Conservation (phyloP, 2,797 vertebrate species). For the Champsocephalus esox region DNA sequence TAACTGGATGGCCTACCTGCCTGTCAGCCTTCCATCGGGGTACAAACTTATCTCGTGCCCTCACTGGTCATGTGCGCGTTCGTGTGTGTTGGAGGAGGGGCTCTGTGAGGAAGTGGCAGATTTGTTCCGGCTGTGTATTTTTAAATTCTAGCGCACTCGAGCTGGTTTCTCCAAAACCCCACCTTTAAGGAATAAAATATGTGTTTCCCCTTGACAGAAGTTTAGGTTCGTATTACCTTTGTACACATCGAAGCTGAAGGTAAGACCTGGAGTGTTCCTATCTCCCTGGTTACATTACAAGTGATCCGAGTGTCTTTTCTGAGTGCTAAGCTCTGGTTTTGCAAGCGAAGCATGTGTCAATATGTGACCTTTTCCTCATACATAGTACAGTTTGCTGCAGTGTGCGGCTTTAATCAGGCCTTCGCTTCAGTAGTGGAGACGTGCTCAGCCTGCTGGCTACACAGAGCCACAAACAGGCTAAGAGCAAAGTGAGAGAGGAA, state of each 20-base stretch:
- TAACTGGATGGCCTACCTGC: too few relatives aligned
- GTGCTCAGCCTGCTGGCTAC: conserved; percentile 53
- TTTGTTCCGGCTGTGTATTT: too few relatives aligned
- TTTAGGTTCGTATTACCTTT: conserved; percentile 20
- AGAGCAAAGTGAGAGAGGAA: conserved; percentile 22
- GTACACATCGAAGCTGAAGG: conserved; percentile 26
- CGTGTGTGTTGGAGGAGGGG: too few relatives aligned
- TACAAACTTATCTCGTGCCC: too few relatives aligned
- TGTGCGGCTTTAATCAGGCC: conserved; percentile 66
- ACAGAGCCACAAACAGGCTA: conserved; percentile 39
- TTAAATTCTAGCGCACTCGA: too few relatives aligned
- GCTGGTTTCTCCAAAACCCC: too few relatives aligned
- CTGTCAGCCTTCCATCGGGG: too few relatives aligned
- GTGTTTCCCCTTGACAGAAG: background rate
- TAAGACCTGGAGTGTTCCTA: conserved; percentile 33
- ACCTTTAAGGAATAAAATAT: background rate
- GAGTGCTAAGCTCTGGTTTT: conserved; percentile 54
- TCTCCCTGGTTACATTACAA: conserved; percentile 36
- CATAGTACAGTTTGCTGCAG: conserved; percentile 62
- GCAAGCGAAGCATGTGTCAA: conserved; percentile 70
- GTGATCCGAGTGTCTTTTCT: conserved; percentile 50
- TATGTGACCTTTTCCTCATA: conserved; percentile 69
- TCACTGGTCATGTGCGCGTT: too few relatives aligned
- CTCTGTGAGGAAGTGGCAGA: too few relatives aligned
- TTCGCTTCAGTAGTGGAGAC: conserved; percentile 41